Percentiles rank a stretch among this genome's conserved stretches.
These are phyloP conservation scores for Saccostrea glomerata DNA, from an alignment of 1,140 invertebrate genomes.

Conservation along the genomic window DNA sequence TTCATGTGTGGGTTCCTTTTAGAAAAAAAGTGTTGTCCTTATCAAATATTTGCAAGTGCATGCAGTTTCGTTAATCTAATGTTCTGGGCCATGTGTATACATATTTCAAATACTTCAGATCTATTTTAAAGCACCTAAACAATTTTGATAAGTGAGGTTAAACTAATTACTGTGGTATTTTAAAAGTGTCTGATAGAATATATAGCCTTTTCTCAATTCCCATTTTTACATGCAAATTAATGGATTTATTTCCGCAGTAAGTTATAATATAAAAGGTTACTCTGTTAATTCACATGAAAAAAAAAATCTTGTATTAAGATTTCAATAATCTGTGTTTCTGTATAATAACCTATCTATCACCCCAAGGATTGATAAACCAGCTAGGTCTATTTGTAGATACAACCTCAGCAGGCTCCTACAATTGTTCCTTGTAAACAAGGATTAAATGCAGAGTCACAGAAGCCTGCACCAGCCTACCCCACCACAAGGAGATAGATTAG, in stretches of 20 bases:
- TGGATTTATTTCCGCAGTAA: not conserved
- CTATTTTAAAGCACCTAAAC: conserved; percentile 26
- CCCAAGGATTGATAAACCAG: not conserved
- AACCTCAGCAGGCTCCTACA: not conserved
- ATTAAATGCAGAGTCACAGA: conserved; percentile 15
- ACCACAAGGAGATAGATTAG: not conserved
- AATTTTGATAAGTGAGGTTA: conserved; percentile 21
- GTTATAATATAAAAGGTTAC: too few relatives aligned
- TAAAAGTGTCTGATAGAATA: not conserved
- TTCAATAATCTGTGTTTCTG: not conserved
- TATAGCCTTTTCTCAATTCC: not conserved
- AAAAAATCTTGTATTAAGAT: not conserved
- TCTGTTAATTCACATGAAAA: not conserved
- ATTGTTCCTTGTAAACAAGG: conserved; percentile 29
- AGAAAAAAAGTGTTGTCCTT: not conserved
- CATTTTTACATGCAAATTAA: not conserved
- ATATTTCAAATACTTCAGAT: conserved; percentile 6
- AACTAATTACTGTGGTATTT: conserved; percentile 31
- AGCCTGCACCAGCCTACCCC: not conserved
- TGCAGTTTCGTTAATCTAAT: conserved; percentile 14
- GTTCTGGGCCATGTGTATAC: conserved; percentile 29
- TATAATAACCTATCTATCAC: not conserved
- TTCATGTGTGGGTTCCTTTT: not conserved
- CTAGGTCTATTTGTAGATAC: not conserved
- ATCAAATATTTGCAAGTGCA: not conserved